Evolutionary conservation across 2,888 invertebrate genomes (phyloP).

Genomic region (Dioctria linearis): DNA sequence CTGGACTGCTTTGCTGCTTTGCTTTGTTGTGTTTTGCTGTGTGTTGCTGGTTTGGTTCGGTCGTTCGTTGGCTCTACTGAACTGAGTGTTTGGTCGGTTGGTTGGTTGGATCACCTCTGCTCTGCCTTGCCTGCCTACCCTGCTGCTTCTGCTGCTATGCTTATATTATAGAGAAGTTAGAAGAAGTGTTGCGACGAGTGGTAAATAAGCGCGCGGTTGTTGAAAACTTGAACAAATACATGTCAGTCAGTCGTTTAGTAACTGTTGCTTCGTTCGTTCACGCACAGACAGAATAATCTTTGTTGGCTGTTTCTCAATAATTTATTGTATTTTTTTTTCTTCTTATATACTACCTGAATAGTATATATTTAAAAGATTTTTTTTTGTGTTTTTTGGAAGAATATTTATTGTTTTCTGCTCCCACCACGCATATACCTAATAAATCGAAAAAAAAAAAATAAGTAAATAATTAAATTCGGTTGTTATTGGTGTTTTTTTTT

Average conservation of each 20-base stretch:
- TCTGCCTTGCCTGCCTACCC: no score
- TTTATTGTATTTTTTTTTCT: conserved; percentile 2
- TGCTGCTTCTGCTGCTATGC: no score
- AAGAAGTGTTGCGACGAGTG: neutral
- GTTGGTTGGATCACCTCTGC: no score
- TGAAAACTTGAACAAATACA: conserved; percentile 60
- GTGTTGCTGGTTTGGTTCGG: neutral
- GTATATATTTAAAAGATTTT: no score
- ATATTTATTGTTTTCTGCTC: neutral
- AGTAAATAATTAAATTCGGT: neutral
- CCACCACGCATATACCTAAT: neutral
- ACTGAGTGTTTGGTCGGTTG: no score
- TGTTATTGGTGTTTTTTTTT: neutral
- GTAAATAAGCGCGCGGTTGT: conserved; percentile 30
- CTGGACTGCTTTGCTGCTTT: neutral
- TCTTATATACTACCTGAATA: neutral
- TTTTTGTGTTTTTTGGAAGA: neutral
- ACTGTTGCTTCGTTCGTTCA: conserved; percentile 70
- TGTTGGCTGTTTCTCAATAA: conserved; percentile 17
- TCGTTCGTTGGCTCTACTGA: no score
- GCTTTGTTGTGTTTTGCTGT: neutral
- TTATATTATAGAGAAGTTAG: no score
- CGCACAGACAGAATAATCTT: neutral
- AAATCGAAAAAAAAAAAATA: neutral
- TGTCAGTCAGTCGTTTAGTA: conserved; percentile 69